phyloP scores from a whole-genome alignment of 2,888 invertebrate genomes.

The Eremobia ochroleuca region DNA sequence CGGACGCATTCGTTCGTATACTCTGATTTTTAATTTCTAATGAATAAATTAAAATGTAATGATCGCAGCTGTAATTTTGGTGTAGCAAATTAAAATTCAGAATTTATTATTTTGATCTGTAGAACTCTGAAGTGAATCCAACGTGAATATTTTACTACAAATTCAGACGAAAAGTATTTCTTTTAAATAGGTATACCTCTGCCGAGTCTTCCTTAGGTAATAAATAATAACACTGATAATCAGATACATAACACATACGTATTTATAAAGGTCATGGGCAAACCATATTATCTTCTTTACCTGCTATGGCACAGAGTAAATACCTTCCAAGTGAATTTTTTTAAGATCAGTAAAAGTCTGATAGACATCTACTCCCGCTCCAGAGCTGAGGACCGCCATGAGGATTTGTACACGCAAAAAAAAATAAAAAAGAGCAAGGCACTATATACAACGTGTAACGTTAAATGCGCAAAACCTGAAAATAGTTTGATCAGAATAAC shows the following conservation, averaged over 20 bases:
- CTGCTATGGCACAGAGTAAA: neutral
- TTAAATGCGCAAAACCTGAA: too few relatives aligned
- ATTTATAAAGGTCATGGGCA: neutral
- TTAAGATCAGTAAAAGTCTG: neutral
- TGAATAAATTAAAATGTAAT: too few relatives aligned
- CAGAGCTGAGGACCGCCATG: neutral
- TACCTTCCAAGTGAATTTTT: neutral
- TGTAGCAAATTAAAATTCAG: too few relatives aligned
- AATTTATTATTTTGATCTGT: neutral
- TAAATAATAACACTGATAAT: neutral
- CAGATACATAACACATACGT: neutral
- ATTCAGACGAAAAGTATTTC: neutral
- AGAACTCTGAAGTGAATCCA: neutral
- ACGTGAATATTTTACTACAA: neutral
- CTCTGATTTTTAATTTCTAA: neutral
- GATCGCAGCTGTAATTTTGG: too few relatives aligned
- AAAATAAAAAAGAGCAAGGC: neutral
- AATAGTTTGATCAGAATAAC: too few relatives aligned
- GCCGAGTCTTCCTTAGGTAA: neutral
- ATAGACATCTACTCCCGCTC: too few relatives aligned
- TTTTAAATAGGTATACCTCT: neutral
- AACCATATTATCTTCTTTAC: neutral
- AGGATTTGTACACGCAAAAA: neutral
- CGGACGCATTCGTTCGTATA: slow-evolving; percentile 24
- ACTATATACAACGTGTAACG: too few relatives aligned